A percentile compares a stretch with the other conserved stretches of the same genome.
phyloP scores from a whole-genome alignment of 2,888 invertebrate genomes.

The Caenorhabditis sp. region DNA sequence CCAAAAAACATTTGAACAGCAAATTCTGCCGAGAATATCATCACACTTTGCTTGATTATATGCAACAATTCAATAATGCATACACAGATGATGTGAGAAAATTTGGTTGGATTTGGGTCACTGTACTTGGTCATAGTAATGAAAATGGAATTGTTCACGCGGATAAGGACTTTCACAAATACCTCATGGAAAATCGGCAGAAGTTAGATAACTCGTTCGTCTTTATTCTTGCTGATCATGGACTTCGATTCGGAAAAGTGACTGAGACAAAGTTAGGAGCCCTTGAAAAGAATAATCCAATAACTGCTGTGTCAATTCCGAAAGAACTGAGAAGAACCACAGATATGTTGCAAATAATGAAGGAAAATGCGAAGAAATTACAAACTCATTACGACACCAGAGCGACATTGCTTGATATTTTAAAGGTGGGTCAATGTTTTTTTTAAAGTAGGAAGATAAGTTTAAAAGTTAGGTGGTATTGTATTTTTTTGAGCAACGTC shows the following conservation, averaged over 20 bases:
- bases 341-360: constrained; percentile 26
- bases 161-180: constrained; percentile 52
- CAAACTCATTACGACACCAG: constrained; percentile 54
- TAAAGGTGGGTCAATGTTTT: constrained; percentile 39
- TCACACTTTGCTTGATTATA: constrained; percentile 46
- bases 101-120: constrained; percentile 55
- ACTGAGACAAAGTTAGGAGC: constrained; percentile 44
- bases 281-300: constrained; percentile 53
- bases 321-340: constrained; percentile 35
- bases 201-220: constrained; percentile 53
- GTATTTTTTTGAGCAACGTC: too few species aligned
- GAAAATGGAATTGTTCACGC: constrained; percentile 48
- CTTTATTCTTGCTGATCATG: constrained; percentile 58
- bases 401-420: constrained; percentile 52
- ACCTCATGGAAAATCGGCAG: constrained; percentile 41
- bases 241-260: constrained; percentile 48
- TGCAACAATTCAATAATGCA: constrained; percentile 45
- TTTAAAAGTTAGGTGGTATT: too few species aligned
- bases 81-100: constrained; percentile 49
- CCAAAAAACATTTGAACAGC: constrained; percentile 32
- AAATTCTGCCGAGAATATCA: constrained; percentile 45
- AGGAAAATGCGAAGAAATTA: constrained; percentile 39
- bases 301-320: constrained; percentile 50
- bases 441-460: too few species aligned
- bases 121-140: constrained; percentile 49